A percentile compares a stretch with the other conserved stretches of the same genome.
Evolutionary conservation across 2,888 invertebrate species (phyloP).

Genomic region (Stegophylla sp.): DNA sequence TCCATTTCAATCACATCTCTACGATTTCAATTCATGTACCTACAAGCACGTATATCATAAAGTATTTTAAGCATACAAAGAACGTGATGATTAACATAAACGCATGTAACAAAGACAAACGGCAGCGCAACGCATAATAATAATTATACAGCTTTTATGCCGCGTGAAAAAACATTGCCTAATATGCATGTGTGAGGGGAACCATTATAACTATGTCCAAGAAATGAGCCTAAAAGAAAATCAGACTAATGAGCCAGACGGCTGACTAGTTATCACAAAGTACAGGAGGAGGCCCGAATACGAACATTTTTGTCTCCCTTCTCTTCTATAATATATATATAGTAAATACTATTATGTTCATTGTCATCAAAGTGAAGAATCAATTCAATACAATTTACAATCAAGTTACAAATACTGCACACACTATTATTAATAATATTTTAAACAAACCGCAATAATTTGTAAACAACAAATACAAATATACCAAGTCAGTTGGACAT

Average conservation of each 20-base stretch:
- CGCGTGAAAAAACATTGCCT: constrained; percentile 20
- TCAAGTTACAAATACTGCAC: not conserved
- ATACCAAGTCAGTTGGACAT: not conserved
- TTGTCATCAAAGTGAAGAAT: not conserved
- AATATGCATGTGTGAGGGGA: constrained; percentile 24
- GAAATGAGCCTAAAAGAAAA: not conserved
- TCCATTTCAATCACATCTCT: constrained; percentile 5
- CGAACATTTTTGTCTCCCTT: not conserved
- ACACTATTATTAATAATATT: constrained; percentile 24
- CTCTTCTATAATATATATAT: not conserved
- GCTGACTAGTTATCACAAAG: constrained; percentile 22
- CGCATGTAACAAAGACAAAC: constrained; percentile 24
- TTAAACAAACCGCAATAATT: constrained; percentile 28
- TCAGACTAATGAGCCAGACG: constrained; percentile 18
- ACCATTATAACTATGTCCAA: not conserved
- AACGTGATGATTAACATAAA: constrained; percentile 54
- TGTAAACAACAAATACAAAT: constrained; percentile 12
- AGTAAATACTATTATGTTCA: not conserved
- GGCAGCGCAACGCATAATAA: not conserved
- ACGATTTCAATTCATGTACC: constrained; percentile 7
- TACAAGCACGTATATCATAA: not conserved
- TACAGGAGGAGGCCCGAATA: constrained; percentile 1
- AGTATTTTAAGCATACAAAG: not conserved
- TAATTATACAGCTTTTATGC: not conserved
- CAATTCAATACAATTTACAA: not conserved